Evolutionary conservation across 2,113 vertebrate species (phyloP).

Genomic region (Oryzias curvinotus): DNA sequence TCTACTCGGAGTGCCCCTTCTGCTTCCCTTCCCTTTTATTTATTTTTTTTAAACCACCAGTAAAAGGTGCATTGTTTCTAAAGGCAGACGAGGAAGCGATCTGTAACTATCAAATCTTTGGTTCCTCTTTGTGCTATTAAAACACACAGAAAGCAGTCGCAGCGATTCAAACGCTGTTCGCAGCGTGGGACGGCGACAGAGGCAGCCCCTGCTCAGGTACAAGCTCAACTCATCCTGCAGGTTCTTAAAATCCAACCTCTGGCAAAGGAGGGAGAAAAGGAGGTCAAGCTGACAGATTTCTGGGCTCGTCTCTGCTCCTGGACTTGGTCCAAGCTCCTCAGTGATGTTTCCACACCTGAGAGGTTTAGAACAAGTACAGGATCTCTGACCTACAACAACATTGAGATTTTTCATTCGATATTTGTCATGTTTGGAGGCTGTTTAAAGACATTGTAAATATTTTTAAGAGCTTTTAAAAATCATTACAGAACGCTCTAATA

Average conservation of each 20-base stretch:
- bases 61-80: slow-evolving; percentile 71
- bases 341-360: slow-evolving; percentile 68
- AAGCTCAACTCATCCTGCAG: too few species aligned
- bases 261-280: too few species aligned
- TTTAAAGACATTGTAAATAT: too few species aligned
- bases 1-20: background rate
- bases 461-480: background rate
- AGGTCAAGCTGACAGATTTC: background rate
- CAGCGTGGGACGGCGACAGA: slow-evolving; percentile 2
- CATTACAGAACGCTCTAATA: background rate
- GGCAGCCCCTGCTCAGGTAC: slow-evolving; percentile 15
- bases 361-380: slow-evolving; percentile 78
- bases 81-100: slow-evolving; percentile 70
- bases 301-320: slow-evolving; percentile 68
- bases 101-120: slow-evolving; percentile 39
- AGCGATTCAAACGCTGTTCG: background rate
- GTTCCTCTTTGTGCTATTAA: slow-evolving; percentile 68
- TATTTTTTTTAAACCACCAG: slow-evolving; percentile 45
- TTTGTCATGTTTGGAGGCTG: too few species aligned
- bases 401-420: background rate
- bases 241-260: too few species aligned
- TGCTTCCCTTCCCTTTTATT: slow-evolving; percentile 64
- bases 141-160: slow-evolving; percentile 40
- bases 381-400: slow-evolving; percentile 48
- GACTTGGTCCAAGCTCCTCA: slow-evolving; percentile 84